Percentiles rank a stretch among this genome's conserved stretches.
These are phyloP conservation scores for Gallinago nigripennis DNA, from an alignment of 2,797 vertebrate species.

Conservation along the genomic window DNA sequence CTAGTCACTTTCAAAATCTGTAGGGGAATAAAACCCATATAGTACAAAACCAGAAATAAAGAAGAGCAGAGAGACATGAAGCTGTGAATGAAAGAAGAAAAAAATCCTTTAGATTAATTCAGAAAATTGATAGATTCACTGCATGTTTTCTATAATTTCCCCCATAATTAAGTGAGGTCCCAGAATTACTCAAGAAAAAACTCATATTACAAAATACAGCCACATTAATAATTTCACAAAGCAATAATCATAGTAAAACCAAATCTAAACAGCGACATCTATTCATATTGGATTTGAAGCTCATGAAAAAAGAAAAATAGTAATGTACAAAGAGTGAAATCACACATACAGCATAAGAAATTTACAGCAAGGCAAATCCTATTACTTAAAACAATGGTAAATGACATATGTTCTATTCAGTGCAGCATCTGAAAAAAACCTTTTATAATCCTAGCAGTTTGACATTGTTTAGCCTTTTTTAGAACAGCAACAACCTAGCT, in stretches of 20 bases:
- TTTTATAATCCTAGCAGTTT: not conserved
- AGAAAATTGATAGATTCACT: not conserved
- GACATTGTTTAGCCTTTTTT: not conserved
- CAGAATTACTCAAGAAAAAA: not conserved
- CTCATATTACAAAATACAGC: not conserved
- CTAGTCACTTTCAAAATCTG: not conserved
- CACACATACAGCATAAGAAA: not conserved
- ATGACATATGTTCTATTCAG: not conserved
- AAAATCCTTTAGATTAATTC: not conserved
- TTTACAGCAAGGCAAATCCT: slow-evolving; percentile 21
- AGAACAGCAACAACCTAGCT: not conserved
- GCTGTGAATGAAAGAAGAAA: not conserved
- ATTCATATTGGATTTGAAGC: not conserved
- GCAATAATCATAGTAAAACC: not conserved
- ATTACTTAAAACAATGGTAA: not conserved
- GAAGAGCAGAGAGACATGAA: not conserved
- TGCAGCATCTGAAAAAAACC: not conserved
- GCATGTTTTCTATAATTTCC: not conserved
- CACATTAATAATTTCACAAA: not conserved
- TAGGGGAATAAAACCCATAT: not conserved
- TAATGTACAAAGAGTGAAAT: not conserved
- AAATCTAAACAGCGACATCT: not conserved
- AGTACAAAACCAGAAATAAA: not conserved
- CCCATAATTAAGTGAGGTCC: not conserved
- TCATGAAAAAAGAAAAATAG: not conserved